Percentiles rank a stretch among this genome's conserved stretches.
Evolutionary conservation across 2,113 vertebrate species (phyloP).

Genomic region (Oenanthe oenanthe): DNA sequence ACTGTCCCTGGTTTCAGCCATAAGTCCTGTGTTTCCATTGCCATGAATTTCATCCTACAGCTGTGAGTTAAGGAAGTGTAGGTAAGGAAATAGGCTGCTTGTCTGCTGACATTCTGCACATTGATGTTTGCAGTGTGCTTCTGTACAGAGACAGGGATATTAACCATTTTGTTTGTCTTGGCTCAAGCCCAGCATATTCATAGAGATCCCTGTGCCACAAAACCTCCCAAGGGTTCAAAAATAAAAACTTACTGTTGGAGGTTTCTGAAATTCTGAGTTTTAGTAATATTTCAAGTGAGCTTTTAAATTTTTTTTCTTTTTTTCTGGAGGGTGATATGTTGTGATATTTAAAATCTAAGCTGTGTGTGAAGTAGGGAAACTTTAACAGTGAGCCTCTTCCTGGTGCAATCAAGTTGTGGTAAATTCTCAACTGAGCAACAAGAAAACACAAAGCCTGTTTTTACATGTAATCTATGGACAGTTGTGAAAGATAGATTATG

Average conservation of each 20-base stretch:
- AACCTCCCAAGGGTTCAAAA: neutral
- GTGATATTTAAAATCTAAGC: neutral
- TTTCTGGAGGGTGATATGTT: neutral
- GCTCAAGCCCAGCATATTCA: neutral
- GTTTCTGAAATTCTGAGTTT: neutral
- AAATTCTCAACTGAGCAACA: neutral
- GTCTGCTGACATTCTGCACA: neutral
- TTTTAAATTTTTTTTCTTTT: neutral
- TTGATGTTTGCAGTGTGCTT: neutral
- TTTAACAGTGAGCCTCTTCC: neutral
- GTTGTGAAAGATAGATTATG: neutral
- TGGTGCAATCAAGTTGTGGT: neutral
- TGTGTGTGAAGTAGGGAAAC: neutral
- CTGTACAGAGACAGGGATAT: neutral
- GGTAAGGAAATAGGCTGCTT: neutral
- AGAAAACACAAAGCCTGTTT: neutral
- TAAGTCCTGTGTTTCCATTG: neutral
- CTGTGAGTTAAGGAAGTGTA: neutral
- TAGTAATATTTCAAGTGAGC: neutral
- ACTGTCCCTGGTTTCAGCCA: neutral
- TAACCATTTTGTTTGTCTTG: neutral
- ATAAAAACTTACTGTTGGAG: neutral
- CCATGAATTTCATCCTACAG: neutral
- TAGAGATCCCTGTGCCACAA: neutral
- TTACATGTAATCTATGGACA: neutral